Conservation (phyloP, 2,888 invertebrate species). For the Platerodrilus igneus region DNA sequence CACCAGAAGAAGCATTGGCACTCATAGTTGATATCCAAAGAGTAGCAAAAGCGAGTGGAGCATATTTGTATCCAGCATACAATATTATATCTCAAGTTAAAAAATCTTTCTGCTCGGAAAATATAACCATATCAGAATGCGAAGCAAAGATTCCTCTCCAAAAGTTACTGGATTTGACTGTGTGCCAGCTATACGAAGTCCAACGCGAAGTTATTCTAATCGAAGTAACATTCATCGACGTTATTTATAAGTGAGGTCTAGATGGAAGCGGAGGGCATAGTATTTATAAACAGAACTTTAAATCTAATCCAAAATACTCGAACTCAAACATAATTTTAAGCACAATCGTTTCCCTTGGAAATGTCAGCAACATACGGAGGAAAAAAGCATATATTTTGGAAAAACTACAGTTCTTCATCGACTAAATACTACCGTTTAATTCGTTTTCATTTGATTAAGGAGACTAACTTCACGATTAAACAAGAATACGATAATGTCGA, state of each 20-base stretch:
- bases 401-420: not conserved
- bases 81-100: too few species aligned
- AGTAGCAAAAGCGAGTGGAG: too few species aligned
- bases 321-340: too few species aligned
- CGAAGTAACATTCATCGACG: too few species aligned
- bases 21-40: too few species aligned
- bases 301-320: conserved; percentile 9
- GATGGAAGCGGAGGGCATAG: conserved; percentile 16
- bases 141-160: conserved; percentile 7
- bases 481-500: too few species aligned
- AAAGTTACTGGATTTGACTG: conserved; percentile 1
- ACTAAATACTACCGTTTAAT: conserved; percentile 2
- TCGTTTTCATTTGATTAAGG: too few species aligned
- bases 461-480: too few species aligned
- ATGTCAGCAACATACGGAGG: too few species aligned
- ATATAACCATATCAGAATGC: conserved; percentile 7
- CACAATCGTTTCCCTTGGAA: too few species aligned
- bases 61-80: conserved; percentile 7
- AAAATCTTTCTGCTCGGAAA: conserved; percentile 4
- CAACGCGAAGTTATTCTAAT: too few species aligned
- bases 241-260: conserved; percentile 12
- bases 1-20: too few species aligned
- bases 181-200: conserved; percentile 1
- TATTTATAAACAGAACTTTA: conserved; percentile 12
- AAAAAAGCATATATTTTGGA: conserved; percentile 4